Base-by-base conservation (phyloP, 2,797 vertebrate genomes). In the Margarornis squamiger region DNA sequence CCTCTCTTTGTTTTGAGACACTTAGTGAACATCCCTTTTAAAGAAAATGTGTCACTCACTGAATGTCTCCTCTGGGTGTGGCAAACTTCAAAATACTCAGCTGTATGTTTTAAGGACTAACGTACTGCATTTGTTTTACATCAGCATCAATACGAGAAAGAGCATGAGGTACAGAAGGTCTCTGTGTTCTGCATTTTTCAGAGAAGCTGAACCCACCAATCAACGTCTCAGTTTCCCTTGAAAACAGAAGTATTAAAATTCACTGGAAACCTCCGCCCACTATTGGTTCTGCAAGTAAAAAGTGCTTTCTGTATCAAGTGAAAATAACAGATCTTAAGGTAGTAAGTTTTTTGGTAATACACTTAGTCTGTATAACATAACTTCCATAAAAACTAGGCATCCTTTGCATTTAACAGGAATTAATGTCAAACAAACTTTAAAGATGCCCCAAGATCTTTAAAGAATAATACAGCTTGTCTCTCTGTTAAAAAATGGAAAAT, bases 301-400 rank as follows among this genome's bases (percentile, higher is more conserved):
- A 75, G 5, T 97, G 97, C 27, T 97, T 97, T 88, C n/a, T 77
- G 12, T 98, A 97, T 46, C 93, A 98, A 94, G 90, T 98, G 91
- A 96, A 95, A 84, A 89, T 97, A 91, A 78, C 90, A 59, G 94
- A 93, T 48, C 77, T 1, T 13, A 77, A 96, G 85, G 96, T 96
- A 96, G 90, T 45, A 12, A 23, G 3, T 2, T 67, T 79, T 71
- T 24, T n/a, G 5, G 18, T 39, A 51, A 20, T 38, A 16, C 10
- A 34, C 2, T 27, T 79, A 24, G 7, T 30, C 4, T 27, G 8
- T 45, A n/a, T 39, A 36, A 30, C 1, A 10, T 5, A 72, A 30
- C 21, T 78, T 63, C 20, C 15, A 51, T 43, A 54, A 59, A 71
- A 79, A 21, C 7, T 45, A 51, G 34, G 2, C 8, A 34, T 36